These are phyloP conservation scores for Subacronicta megacephala DNA, from an alignment of 2,888 invertebrate species.

Conservation along the genomic window DNA sequence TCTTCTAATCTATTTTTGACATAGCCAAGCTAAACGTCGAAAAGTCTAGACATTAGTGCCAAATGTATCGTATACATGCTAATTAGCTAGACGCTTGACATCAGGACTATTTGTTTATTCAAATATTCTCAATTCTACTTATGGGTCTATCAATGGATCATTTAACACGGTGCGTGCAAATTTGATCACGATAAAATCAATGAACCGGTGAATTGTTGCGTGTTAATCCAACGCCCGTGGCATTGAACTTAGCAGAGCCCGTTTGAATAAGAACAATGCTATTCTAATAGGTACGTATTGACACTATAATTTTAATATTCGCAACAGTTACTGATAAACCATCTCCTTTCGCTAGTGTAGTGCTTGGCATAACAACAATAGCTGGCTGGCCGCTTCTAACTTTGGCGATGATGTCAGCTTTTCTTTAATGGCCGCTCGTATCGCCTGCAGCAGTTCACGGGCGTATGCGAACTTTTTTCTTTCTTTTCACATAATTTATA, in stretches of 20 bases:
- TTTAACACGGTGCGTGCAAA: constrained; percentile 79
- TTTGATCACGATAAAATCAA: constrained; percentile 77
- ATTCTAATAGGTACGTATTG: constrained; percentile 66
- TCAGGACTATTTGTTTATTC: constrained; percentile 47
- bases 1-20: constrained; percentile 3
- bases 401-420: constrained; percentile 87
- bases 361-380: constrained; percentile 80
- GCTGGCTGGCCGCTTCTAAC: constrained; percentile 68
- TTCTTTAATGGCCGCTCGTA: constrained; percentile 76
- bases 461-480: constrained; percentile 67
- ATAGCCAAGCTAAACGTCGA: not conserved
- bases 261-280: constrained; percentile 63
- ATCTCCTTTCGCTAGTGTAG: constrained; percentile 77
- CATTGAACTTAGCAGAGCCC: constrained; percentile 81
- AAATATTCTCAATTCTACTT: constrained; percentile 53
- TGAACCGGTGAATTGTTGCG: constrained; percentile 74
- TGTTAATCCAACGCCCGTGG: constrained; percentile 73
- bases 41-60: constrained; percentile 18
- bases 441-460: constrained; percentile 78
- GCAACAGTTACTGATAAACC: constrained; percentile 74
- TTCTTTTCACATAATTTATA: constrained; percentile 63
- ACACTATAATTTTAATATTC: constrained; percentile 77
- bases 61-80: constrained; percentile 32
- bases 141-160: constrained; percentile 69
- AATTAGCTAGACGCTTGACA: constrained; percentile 36